Evolutionary conservation across 2,797 vertebrate genomes (phyloP), one percentile per base, ranked within the genome.

Genomic region (Periophthalmus magnuspinnatus): DNA sequence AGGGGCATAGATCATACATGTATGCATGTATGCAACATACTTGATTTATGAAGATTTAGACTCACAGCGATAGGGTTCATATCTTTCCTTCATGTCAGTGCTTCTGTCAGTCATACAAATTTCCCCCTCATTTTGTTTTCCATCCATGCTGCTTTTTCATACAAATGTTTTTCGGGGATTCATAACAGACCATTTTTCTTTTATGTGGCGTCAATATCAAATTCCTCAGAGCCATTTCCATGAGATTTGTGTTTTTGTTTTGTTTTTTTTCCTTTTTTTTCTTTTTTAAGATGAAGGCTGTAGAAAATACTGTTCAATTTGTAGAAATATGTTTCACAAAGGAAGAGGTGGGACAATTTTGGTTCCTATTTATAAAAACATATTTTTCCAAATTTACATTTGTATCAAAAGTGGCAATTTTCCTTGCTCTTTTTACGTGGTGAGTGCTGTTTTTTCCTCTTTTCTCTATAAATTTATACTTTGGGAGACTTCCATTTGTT

Each of bases 381-480:
- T n/a, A n/a, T 61, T 63, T 64, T 32, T 86, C 79, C 74, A 82
- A 74, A 79, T 86, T 66, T 86, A 80, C 88, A 90, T 91, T 91
- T 91, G 89, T 91, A 89, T 91, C 83, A 90, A 89, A 91, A 90
- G 88, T 91, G 84, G 87, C 83, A 0, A 80, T 82, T 67, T 76
- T 76, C 81, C 82, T 76, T 32, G 32, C 90, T 91, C 84, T 92
- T 74, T 28, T 71, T 72, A 72, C 83, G 79, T 88, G 81, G 87
- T 81, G 82, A 83, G 84, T 81, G 83, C 75, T 91, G 82, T 94
- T 95, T 94, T 95, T 94, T 95, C 94, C 94, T 95, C 88, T 95
- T 92, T 94, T 94, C 87, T 93, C 91, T 95, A 83, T 90, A 93
- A 89, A 87, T 94, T 89, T 92, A 93, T 96, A 92, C 94, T 96